These are phyloP conservation scores for Silurus meridionalis DNA, from an alignment of 2,113 vertebrate species.

Conservation along the genomic window DNA sequence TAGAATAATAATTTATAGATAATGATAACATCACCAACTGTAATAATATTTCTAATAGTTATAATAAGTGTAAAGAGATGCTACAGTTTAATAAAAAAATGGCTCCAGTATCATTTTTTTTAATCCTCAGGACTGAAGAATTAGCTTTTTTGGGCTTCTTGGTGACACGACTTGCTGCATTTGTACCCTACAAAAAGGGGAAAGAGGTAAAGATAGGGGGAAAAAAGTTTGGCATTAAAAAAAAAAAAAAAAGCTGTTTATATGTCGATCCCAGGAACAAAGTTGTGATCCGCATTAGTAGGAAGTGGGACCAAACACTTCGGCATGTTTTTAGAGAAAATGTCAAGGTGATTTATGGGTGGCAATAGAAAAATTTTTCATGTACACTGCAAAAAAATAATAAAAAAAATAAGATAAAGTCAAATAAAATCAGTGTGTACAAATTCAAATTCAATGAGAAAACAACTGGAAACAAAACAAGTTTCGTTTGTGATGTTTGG, in stretches of 20 bases:
- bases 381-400: too few species aligned
- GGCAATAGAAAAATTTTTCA: too few species aligned
- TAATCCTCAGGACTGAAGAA: not conserved
- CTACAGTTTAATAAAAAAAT: not conserved
- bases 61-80: not conserved
- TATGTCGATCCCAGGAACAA: not conserved
- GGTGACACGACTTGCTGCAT: not conserved
- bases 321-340: too few species aligned
- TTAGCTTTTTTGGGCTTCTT: not conserved
- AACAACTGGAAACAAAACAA: too few species aligned
- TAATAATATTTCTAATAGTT: not conserved
- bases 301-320: too few species aligned
- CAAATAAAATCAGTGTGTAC: too few species aligned
- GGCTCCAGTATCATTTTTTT: not conserved
- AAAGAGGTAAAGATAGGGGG: not conserved
- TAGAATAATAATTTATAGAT: too few species aligned
- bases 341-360: too few species aligned
- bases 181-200: not conserved
- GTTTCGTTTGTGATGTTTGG: constrained; percentile 18
- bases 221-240: not conserved
- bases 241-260: not conserved
- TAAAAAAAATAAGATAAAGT: too few species aligned
- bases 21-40: not conserved
- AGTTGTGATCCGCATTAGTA: too few species aligned
- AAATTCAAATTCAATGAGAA: not conserved